Base-by-base conservation (phyloP, 2,113 vertebrate genomes). In the Cyrtonyx montezumae region DNA sequence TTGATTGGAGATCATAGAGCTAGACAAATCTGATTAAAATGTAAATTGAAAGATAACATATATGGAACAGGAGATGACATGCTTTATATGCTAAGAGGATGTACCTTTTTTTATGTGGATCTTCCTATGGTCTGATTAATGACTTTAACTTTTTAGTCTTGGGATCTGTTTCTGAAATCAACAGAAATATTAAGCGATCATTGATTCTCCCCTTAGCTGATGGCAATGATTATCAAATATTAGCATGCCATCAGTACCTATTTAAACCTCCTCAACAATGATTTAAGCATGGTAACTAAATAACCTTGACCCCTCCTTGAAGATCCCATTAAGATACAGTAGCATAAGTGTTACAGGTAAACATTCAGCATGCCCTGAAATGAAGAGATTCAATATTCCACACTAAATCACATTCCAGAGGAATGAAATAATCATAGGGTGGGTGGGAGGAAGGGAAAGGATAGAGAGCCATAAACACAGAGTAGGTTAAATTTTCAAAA, bases 121-220 rank as follows among this genome's bases (percentile, higher is more conserved):
- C 94, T 84, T 95, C 93, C 86, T 90, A n/a, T 71, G 75, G 91
- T 79, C 86, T 96, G 96, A 97, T 97, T 95, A 95, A 96, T 93
- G 92, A 88, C 94, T 94, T 95, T 96, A 95, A 94, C 94, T 96
- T 97, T 96, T 94, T 81, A 87, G 80, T 92, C 75, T 82, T 7
- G 0, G 77, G 66, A 65, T 96, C 90, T 42, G 19, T 93, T 91
- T 93, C 89, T 94, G 65, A 88, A 88, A 70, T 40, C 70, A 95
- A 46, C 69, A 90, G 53, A 88, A 67, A 82, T 87, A 94, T 91
- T 84, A 88, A 63, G 74, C 79, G 76, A 89, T 90, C 94, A 62
- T 48, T 73, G 89, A 92, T 78, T 89, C 61, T 65, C 43, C 83
- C 88, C 69, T 76, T 92, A 79, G 76, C 59, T 81, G 86, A 96